A percentile compares a stretch with the other conserved stretches of the same genome.
phyloP scores from a whole-genome alignment of 2,797 vertebrate species.

The Rhinichthys osculus region DNA sequence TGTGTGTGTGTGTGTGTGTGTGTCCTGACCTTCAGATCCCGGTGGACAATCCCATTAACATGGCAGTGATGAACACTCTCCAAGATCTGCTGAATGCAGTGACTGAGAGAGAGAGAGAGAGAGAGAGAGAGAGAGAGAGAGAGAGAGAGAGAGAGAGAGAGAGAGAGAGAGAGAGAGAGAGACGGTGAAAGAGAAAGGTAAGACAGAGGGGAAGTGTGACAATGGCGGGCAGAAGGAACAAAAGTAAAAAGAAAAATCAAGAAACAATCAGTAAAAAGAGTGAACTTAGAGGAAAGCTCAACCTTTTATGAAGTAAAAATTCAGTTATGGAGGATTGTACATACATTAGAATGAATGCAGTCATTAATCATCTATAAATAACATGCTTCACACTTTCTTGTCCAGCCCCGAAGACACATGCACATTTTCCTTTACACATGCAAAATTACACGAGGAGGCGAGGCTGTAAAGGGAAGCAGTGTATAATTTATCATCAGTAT shows the following conservation, averaged over 20 bases:
- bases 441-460: conserved; percentile 34
- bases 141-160: conserved; percentile 59
- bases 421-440: conserved; percentile 37
- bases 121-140: conserved; percentile 60
- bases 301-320: neutral
- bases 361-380: conserved; percentile 46
- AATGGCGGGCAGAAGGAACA: conserved; percentile 18
- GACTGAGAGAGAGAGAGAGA: conserved; percentile 69
- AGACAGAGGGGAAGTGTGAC: conserved; percentile 8
- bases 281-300: conserved; percentile 12
- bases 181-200: conserved; percentile 43
- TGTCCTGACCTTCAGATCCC: conserved; percentile 88
- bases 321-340: neutral
- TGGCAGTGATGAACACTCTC: conserved; percentile 92
- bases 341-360: conserved; percentile 4
- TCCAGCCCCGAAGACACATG: conserved; percentile 15
- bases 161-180: conserved; percentile 58
- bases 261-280: conserved; percentile 8
- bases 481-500: conserved; percentile 77
- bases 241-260: neutral
- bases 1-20: conserved; percentile 22
- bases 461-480: conserved; percentile 57
- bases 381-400: conserved; percentile 17
- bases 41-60: conserved; percentile 88
- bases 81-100: conserved; percentile 91